Evolutionary conservation across 2,797 vertebrate genomes (phyloP).

Genomic region (Bradypodion ventrale): DNA sequence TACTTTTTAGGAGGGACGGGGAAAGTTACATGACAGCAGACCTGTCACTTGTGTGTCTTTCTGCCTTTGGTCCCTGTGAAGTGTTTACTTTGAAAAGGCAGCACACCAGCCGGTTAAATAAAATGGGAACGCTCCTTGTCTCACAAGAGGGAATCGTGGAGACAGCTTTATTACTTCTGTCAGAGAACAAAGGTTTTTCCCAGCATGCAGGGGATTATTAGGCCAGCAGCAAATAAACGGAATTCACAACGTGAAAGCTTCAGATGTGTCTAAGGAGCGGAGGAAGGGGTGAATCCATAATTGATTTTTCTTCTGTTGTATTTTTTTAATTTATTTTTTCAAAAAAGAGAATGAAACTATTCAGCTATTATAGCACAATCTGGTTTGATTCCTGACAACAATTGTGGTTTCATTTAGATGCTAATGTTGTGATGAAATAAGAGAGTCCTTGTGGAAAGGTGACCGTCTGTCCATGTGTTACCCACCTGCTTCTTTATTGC

Average conservation of each 20-base stretch:
- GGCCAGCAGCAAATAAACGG: slow-evolving; percentile 77
- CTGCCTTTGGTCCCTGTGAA: slow-evolving; percentile 72
- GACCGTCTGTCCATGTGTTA: neutral
- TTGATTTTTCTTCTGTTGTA: slow-evolving; percentile 71
- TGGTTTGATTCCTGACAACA: slow-evolving; percentile 25
- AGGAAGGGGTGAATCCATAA: slow-evolving; percentile 60
- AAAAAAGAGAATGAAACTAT: slow-evolving; percentile 45
- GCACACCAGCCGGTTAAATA: slow-evolving; percentile 77
- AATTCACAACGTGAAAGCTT: slow-evolving; percentile 68
- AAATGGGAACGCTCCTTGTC: slow-evolving; percentile 72
- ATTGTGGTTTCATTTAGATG: slow-evolving; percentile 16
- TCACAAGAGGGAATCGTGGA: slow-evolving; percentile 77
- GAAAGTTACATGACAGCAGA: slow-evolving; percentile 49
- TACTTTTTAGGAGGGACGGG: slow-evolving; percentile 52
- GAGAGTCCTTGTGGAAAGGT: neutral
- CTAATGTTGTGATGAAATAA: slow-evolving; percentile 24
- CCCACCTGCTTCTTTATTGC: neutral
- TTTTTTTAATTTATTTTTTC: no score
- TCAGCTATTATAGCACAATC: slow-evolving; percentile 24
- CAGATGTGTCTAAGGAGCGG: slow-evolving; percentile 65
- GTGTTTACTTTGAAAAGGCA: slow-evolving; percentile 80
- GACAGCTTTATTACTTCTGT: slow-evolving; percentile 83
- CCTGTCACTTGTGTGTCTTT: slow-evolving; percentile 69
- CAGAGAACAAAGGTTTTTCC: slow-evolving; percentile 80
- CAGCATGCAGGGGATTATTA: slow-evolving; percentile 78